A percentile compares a stretch with the other conserved stretches of the same genome.
phyloP scores from a whole-genome alignment of 1,140 invertebrate genomes.

The Trinorchestia longiramus region DNA sequence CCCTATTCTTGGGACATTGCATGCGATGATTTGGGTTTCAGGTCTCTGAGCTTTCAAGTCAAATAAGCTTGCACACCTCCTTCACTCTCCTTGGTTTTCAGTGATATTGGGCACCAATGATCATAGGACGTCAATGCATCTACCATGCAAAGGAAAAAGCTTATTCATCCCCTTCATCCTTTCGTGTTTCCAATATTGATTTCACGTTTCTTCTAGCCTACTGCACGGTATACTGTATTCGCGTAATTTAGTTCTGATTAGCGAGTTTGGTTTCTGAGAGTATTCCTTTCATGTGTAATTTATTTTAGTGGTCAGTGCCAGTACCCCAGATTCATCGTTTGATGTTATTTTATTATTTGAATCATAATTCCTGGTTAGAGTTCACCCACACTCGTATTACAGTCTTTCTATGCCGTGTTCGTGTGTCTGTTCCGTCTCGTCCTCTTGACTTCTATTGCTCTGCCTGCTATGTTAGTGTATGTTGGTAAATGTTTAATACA shows the following conservation, averaged over 20 bases:
- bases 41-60: too few relatives aligned
- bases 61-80: too few relatives aligned
- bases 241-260: neutral
- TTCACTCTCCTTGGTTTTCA: too few relatives aligned
- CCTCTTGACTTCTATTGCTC: neutral
- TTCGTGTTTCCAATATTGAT: neutral
- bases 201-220: neutral
- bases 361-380: neutral
- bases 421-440: neutral
- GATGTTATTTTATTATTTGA: neutral
- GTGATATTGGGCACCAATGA: too few relatives aligned
- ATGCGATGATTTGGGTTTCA: too few relatives aligned
- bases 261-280: neutral
- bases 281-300: neutral
- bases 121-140: too few relatives aligned
- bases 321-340: neutral
- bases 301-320: neutral
- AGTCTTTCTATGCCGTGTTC: neutral
- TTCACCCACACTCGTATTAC: neutral
- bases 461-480: neutral
- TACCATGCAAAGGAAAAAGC: too few relatives aligned
- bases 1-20: too few relatives aligned
- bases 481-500: neutral
- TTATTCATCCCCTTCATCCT: neutral
- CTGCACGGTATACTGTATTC: too few relatives aligned